These are phyloP conservation scores for Passer domesticus DNA, from an alignment of 2,113 vertebrate species.

Conservation along the genomic window DNA sequence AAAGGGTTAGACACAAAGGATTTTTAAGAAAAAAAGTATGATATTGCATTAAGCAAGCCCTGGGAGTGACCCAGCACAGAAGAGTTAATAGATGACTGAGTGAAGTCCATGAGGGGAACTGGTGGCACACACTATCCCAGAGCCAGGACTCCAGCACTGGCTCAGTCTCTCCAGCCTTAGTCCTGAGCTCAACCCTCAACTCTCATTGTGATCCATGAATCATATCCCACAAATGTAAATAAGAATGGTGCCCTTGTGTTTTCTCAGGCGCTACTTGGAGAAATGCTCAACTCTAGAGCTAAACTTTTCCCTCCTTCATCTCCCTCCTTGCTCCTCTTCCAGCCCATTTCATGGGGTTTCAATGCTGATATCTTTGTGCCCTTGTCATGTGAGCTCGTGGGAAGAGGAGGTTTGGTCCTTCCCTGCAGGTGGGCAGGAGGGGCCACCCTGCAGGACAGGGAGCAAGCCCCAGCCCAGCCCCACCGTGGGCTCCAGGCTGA, in stretches of 20 bases:
- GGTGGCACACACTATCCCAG: not conserved
- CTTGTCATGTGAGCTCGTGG: not conserved
- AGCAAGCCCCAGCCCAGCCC: not conserved
- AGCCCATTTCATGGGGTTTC: not conserved
- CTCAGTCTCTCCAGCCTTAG: not conserved
- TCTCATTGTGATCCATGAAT: not conserved
- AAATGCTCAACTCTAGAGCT: not conserved
- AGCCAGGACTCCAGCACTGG: not conserved
- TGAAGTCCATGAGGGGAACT: not conserved
- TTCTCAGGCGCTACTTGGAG: not conserved
- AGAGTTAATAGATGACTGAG: not conserved
- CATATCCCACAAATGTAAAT: not conserved
- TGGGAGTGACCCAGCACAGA: not conserved
- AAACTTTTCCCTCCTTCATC: not conserved
- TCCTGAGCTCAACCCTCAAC: not conserved
- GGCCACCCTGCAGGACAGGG: fast-evolving
- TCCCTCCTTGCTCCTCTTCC: not conserved
- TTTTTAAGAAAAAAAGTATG: not conserved
- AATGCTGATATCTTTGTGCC: not conserved
- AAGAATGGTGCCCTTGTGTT: not conserved
- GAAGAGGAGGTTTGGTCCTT: not conserved
- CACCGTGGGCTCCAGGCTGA: not conserved
- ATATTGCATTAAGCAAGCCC: not conserved
- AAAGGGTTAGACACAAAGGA: not conserved
- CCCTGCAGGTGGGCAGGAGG: not conserved